Base-by-base conservation (phyloP, 2,113 vertebrate genomes). In the Apaloderma vittatum region DNA sequence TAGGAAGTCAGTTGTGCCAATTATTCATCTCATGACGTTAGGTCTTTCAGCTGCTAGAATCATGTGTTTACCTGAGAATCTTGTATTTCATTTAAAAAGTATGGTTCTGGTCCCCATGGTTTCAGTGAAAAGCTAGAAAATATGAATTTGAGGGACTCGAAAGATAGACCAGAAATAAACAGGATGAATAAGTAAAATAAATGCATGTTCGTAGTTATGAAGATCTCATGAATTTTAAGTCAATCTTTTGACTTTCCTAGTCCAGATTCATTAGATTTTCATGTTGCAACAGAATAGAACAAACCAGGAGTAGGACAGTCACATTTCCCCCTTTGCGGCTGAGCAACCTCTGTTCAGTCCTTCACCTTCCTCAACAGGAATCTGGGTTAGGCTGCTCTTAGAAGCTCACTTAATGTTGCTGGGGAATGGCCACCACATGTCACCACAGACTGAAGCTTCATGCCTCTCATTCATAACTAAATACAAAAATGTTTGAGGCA, bases 11-110 rank as follows among this genome's bases (percentile, higher is more conserved):
- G 63, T 71, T 92, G 32, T 86, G 37, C 32, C 55, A 77, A 48
- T 67, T 83, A 77, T 83, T 66, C 86, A 37, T 86, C 74, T 91
- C 46, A 51, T 63, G 87, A 95, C 48, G 59, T 86, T 37, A 58
- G 16, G 9, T 71, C 43, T 80, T 82, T 62, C 82, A 88, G 52
- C 45, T 70, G 15, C 37, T 74, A 86, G 67, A 90, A 55, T 70
- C 70, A 65, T 76, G 20, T 77, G 63, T 90, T 97, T 93, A 94
- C 48, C 30, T 75, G 88, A 71, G 26, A 77, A 93, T 86, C 61
- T 17, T 59, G 12, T 63, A 83, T 84, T 90, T 86, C 1, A 71
- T 68, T 86, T 67, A 10, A 83, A 92, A 93, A 63, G 22, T n/a
- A 66, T 80, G 20, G n/a, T 77, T 88, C 72, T 80, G 51, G 43